Percentiles rank a stretch among this genome's conserved stretches.
phyloP scores from a whole-genome alignment of 2,888 invertebrate genomes.

The Archips xylosteana region DNA sequence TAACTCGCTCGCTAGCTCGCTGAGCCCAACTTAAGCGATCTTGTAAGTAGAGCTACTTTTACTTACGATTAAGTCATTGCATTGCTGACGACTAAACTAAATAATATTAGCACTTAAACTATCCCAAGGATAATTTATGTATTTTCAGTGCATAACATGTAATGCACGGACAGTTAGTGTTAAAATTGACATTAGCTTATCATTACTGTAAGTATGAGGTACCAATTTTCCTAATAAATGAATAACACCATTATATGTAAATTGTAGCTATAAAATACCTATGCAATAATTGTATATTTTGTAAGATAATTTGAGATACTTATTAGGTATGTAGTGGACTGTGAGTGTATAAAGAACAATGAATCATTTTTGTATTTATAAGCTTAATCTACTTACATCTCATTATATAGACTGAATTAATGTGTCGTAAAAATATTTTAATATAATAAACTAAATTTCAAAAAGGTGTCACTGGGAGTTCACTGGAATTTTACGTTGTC shows the following conservation, averaged over 20 bases:
- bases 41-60: too few species aligned
- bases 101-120: too few species aligned
- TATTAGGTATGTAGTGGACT: not conserved
- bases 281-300: constrained; percentile 1
- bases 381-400: constrained; percentile 17
- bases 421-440: constrained; percentile 23
- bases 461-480: not conserved
- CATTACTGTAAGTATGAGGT: not conserved
- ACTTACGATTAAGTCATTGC: too few species aligned
- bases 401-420: constrained; percentile 43
- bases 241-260: not conserved
- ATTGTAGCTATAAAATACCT: not conserved
- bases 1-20: too few species aligned
- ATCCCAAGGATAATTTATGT: too few species aligned
- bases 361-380: not conserved
- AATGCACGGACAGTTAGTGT: too few species aligned
- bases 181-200: too few species aligned
- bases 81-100: too few species aligned
- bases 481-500: not conserved
- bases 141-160: too few species aligned
- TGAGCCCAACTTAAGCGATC: too few species aligned
- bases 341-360: not conserved
- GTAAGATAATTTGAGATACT: not conserved
- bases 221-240: not conserved
- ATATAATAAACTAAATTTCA: constrained; percentile 16